These are phyloP conservation scores for Aphelenchoides fujianensis DNA, from an alignment of 1,140 invertebrate species.

Conservation along the genomic window DNA sequence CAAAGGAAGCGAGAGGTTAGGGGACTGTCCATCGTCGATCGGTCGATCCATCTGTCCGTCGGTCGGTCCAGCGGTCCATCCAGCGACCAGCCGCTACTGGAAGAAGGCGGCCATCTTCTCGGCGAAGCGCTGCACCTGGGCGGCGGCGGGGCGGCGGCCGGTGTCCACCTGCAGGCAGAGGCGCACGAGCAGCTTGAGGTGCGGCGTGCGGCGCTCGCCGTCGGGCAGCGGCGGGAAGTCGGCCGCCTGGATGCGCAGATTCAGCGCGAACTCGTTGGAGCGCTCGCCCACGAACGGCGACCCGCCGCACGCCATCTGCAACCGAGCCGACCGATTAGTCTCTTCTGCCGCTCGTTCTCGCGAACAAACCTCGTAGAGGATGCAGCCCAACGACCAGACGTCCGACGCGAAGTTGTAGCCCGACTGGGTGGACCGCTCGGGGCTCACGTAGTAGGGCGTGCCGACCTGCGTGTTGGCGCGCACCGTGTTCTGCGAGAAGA, in stretches of 20 bases:
- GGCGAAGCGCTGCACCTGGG: constrained; percentile 1
- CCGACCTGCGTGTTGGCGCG: background rate
- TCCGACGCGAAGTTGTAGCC: constrained; percentile 20
- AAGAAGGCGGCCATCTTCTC: constrained; percentile 12
- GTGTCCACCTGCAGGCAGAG: background rate
- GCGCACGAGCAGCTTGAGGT: background rate
- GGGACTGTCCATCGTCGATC: no score
- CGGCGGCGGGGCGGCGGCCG: background rate
- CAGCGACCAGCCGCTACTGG: no score
- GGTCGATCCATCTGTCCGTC: no score
- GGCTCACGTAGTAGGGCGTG: constrained; percentile 20
- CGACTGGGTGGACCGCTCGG: constrained; percentile 4
- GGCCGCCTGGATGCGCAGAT: background rate
- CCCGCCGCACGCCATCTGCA: constrained; percentile 12
- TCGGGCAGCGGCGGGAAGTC: constrained; percentile 14
- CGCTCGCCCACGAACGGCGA: constrained; percentile 6
- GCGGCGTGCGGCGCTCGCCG: background rate
- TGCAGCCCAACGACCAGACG: constrained; percentile 22
- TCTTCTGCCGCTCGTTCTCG: background rate
- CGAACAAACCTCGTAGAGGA: constrained; percentile 22
- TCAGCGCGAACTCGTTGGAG: background rate
- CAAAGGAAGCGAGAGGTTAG: no score
- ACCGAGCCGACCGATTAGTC: background rate
- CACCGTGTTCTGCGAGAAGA: background rate
- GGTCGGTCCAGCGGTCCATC: no score